Base-by-base conservation (phyloP, 2,797 vertebrate genomes). In the Gallirallus australis region DNA sequence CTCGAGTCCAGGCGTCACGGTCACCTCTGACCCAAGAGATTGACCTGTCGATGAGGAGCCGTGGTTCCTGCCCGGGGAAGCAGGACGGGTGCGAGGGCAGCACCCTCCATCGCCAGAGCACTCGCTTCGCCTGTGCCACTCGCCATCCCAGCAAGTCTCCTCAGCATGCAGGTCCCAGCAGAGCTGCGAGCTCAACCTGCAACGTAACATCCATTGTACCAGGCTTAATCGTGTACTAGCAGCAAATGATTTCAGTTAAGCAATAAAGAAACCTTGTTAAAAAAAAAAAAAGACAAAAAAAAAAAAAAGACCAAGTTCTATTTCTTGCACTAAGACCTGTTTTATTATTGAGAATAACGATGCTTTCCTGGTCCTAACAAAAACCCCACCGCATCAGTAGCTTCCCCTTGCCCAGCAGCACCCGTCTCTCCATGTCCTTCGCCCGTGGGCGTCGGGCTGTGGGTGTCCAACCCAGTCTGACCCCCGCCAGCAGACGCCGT, bases 241-340 rank as follows among this genome's bases (percentile, higher is more conserved):
- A 93, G 94, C 95, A 70, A 89, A 86, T 53, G 40, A 71, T 90
- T 96, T 96, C 97, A 94, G 96, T 92, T 96, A 81, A 98, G 97
- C 97, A 98, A 98, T 98, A 96, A 96, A 92, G 54, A 91, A 96
- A 68, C 87, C 94, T 93, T 88, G 77, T 57, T 11, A 39, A 53
- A 28, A 59, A 19, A 20, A 23, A 12, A 15, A 12, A 77, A 18
- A 6, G 15, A 37, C 10, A 50, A 50, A 25, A 19, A 30, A 10
- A 24, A 20, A 35, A 72, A 40, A 33, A 20, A 77, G 4, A 79
- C 90, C 92, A 71, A 53, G 7, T 95, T 96, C 91, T 96, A 80
- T 91, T 96, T 97, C 97, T 97, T 97, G 94, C 89, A 95, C 87
- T 93, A 94, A 89, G 65, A 86, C 69, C 94, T 54, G 81, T 97